A percentile compares a stretch with the other conserved stretches of the same genome.
phyloP scores from a whole-genome alignment of 2,888 invertebrate genomes.

The Escarpia spicata region DNA sequence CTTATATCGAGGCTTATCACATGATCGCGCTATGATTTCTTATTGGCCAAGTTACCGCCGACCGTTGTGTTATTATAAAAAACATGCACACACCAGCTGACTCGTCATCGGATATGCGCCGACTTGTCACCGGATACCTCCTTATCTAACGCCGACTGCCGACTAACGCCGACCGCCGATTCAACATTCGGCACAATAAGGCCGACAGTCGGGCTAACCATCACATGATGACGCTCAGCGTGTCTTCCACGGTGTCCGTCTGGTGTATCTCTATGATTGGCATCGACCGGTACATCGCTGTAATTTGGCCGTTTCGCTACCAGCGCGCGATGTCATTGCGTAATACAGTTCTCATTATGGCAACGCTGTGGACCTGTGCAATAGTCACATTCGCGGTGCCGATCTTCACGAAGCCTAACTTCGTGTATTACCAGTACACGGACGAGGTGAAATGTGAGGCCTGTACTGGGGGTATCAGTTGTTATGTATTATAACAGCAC shows the following conservation, averaged over 20 bases:
- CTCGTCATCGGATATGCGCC: no score
- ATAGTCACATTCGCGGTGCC: conserved; percentile 19
- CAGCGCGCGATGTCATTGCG: background rate
- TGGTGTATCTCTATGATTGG: conserved; percentile 23
- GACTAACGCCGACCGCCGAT: no score
- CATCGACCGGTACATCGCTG: conserved; percentile 22
- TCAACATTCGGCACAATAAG: no score
- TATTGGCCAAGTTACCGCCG: no score
- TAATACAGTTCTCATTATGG: background rate
- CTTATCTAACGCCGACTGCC: no score
- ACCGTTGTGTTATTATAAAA: no score
- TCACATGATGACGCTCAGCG: background rate
- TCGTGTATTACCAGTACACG: conserved; percentile 18
- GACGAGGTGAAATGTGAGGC: background rate
- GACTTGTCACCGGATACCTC: no score
- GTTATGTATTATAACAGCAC: background rate
- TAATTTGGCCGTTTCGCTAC: background rate
- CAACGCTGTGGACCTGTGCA: background rate
- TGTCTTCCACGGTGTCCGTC: background rate
- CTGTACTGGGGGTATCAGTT: background rate
- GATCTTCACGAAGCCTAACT: conserved; percentile 14
- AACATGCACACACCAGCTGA: no score
- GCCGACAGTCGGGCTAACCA: no score
- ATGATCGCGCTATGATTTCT: no score
- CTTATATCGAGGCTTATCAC: no score